These are phyloP conservation scores for Hirtodrosophila duncani DNA, from an alignment of 2,888 invertebrate species.

Conservation along the genomic window DNA sequence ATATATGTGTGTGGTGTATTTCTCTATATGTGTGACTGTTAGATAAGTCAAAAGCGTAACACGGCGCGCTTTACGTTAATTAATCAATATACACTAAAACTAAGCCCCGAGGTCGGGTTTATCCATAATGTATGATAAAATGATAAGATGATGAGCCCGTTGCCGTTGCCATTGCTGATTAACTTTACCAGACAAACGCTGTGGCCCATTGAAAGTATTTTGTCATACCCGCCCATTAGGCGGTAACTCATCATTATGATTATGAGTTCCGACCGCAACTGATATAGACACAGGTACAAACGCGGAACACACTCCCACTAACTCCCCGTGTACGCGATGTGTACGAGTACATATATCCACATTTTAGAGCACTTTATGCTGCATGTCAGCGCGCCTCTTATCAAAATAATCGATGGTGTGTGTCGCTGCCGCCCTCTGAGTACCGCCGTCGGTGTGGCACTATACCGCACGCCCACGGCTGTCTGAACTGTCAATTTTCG, in stretches of 20 bases:
- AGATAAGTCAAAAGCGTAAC: constrained; percentile 63
- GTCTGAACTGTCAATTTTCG: constrained; percentile 63
- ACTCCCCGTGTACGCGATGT: neutral
- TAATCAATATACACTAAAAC: constrained; percentile 56
- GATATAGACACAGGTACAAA: constrained; percentile 13
- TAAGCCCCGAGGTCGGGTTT: neutral
- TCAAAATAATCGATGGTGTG: constrained; percentile 61
- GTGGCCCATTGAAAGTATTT: constrained; percentile 32
- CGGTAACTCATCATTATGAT: constrained; percentile 39
- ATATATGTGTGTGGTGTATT: neutral
- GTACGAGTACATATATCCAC: no score
- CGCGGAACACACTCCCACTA: neutral
- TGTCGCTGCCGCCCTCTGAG: constrained; percentile 1
- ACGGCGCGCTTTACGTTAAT: constrained; percentile 65
- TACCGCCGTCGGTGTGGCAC: neutral
- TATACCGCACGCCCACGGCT: constrained; percentile 13
- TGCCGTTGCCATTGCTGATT: constrained; percentile 51
- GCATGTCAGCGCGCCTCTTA: constrained; percentile 49
- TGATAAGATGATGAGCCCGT: constrained; percentile 24
- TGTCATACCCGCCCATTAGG: constrained; percentile 57
- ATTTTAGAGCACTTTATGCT: constrained; percentile 35
- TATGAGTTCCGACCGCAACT: constrained; percentile 4
- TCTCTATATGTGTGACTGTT: constrained; percentile 7
- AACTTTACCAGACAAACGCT: constrained; percentile 20
- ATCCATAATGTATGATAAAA: constrained; percentile 23